phyloP scores from a whole-genome alignment of 2,888 invertebrate species.

The Biston betularia region DNA sequence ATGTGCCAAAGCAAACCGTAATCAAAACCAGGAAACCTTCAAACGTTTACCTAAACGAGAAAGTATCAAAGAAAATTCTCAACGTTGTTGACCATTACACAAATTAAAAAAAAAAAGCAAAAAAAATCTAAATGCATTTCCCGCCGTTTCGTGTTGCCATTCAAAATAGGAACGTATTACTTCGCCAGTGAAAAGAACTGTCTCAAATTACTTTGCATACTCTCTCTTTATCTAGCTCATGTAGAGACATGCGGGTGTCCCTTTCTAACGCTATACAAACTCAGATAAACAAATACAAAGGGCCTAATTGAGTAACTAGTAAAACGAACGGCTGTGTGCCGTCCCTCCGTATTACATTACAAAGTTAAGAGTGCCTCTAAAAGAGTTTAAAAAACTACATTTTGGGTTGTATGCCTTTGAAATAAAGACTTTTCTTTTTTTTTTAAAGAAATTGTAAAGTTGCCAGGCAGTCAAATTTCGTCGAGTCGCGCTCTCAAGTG shows the following conservation, averaged over 20 bases:
- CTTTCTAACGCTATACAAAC: conserved; percentile 79
- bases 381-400: conserved; percentile 38
- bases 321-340: conserved; percentile 82
- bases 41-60: conserved; percentile 61
- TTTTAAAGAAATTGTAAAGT: conserved; percentile 15
- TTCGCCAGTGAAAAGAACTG: conserved; percentile 83
- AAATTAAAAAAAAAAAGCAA: conserved; percentile 72
- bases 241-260: conserved; percentile 52
- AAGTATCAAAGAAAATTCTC: conserved; percentile 78
- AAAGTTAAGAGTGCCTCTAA: conserved; percentile 48
- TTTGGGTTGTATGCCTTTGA: conserved; percentile 47
- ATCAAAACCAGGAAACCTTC: conserved; percentile 47
- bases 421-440: conserved; percentile 37
- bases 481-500: conserved; percentile 80
- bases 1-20: conserved; percentile 41
- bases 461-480: conserved; percentile 72
- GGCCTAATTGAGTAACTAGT: conserved; percentile 87
- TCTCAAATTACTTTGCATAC: conserved; percentile 82
- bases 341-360: conserved; percentile 76
- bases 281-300: conserved; percentile 87
- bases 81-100: conserved; percentile 71
- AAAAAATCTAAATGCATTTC: conserved; percentile 81
- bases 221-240: conserved; percentile 56
- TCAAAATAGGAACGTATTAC: conserved; percentile 85
- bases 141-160: conserved; percentile 83